phyloP scores from a whole-genome alignment of 2,888 invertebrate genomes.

The Mythimna pallens region DNA sequence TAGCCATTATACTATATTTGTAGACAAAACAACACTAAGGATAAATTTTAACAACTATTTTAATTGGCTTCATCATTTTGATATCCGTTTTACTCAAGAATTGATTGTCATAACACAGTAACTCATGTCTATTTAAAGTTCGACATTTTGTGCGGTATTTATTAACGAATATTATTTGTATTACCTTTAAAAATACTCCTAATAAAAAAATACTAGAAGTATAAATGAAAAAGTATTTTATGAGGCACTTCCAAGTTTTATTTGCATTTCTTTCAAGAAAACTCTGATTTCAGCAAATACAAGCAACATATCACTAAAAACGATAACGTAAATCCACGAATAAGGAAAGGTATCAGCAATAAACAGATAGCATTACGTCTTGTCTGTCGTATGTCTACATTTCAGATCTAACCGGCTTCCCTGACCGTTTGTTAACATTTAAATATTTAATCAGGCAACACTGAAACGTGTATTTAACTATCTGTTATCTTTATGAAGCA shows the following conservation, averaged over 20 bases:
- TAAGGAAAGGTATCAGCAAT: constrained; percentile 34
- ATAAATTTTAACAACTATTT: constrained; percentile 2
- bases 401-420: constrained; percentile 32
- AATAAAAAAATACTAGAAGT: background rate
- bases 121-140: background rate
- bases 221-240: background rate
- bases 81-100: background rate
- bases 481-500: constrained; percentile 16
- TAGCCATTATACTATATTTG: constrained; percentile 5
- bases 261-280: constrained; percentile 6
- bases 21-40: constrained; percentile 6
- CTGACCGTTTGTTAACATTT: constrained; percentile 40
- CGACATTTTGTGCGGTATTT: background rate
- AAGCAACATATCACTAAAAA: constrained; percentile 14
- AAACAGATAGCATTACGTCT: constrained; percentile 38
- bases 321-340: constrained; percentile 32
- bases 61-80: constrained; percentile 7
- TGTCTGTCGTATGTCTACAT: constrained; percentile 55
- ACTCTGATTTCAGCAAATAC: constrained; percentile 7
- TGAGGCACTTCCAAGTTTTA: background rate
- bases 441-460: constrained; percentile 48
- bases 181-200: too few species aligned
- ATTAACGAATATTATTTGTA: background rate
- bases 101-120: background rate
- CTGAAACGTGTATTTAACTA: constrained; percentile 2